Conservation (phyloP, 2,888 invertebrate genomes). For the Tenodera sinensis region DNA sequence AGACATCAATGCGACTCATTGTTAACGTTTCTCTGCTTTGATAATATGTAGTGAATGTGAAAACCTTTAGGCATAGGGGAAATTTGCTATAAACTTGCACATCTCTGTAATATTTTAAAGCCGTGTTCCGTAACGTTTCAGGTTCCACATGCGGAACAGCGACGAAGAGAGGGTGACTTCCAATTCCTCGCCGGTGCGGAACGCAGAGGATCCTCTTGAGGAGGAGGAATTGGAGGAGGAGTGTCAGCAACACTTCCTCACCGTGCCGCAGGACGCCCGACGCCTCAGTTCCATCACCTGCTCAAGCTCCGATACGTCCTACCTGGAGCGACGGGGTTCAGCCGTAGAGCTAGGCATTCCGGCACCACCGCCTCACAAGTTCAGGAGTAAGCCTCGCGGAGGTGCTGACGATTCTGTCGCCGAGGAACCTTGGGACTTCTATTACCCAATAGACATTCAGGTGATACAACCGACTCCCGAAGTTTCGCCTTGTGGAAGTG, state of each 20-base stretch:
- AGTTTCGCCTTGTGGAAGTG: slow-evolving; percentile 74
- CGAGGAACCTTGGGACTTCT: slow-evolving; percentile 51
- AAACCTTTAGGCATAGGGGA: no score
- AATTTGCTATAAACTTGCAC: no score
- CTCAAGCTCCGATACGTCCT: slow-evolving; percentile 80
- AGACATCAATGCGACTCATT: no score
- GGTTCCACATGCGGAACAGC: slow-evolving; percentile 46
- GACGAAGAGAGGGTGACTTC: slow-evolving; percentile 46
- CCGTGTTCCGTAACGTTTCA: neutral
- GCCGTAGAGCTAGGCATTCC: slow-evolving; percentile 72
- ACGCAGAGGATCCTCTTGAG: slow-evolving; percentile 32
- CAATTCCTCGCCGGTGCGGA: slow-evolving; percentile 28
- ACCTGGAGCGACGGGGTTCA: slow-evolving; percentile 76
- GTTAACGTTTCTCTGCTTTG: no score
- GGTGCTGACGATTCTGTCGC: slow-evolving; percentile 19
- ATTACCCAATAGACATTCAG: slow-evolving; percentile 61
- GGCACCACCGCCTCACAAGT: slow-evolving; percentile 46
- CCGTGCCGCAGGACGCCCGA: slow-evolving; percentile 41
- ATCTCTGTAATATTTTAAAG: no score
- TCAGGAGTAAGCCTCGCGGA: neutral
- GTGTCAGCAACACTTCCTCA: slow-evolving; percentile 26
- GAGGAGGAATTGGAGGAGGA: slow-evolving; percentile 34
- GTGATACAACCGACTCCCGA: slow-evolving; percentile 80
- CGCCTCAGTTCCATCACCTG: slow-evolving; percentile 79
- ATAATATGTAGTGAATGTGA: no score